Base-by-base conservation (phyloP, 2,113 vertebrate genomes). In the Calyptomena viridis region DNA sequence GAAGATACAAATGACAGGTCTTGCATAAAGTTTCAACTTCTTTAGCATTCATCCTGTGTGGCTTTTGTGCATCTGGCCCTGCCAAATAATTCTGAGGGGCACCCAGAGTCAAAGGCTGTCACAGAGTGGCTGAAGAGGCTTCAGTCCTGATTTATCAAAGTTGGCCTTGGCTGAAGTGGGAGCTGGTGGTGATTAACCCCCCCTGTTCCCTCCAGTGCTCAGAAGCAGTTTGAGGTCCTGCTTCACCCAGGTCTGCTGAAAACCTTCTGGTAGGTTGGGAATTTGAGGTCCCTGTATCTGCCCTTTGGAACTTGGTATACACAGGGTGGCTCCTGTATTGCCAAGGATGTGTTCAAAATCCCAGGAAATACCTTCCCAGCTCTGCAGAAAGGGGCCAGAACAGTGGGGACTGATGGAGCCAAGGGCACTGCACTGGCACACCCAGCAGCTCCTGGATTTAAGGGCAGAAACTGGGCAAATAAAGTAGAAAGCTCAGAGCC, bases 131-230 rank as follows among this genome's bases (percentile, higher is more conserved):
- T 31, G 12, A 37, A 42, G 69, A 64, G 60, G 23, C 17, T 25
- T 25, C 22, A 19, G 27, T 11, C 24, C 11, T 19, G 33, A 8
- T 11, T 55, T 42, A 13, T 0, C 3, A 79, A 71, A 64, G 7
- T 22, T 19, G 30, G 37, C 20, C 47, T 52, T 33, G 30, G 67
- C 62, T 47, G 42, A 39, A 10, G 35, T 52, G 50, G 35, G 62
- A 52, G 35, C 17, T 0, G 12, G 11, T 64, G 55, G 46, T 24
- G 37, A 10, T 69, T 30, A 35, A 3, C 39, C 39, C n/a, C 1
- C 3, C 14, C 47, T 33, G 16, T 30, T 59, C 58, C 35, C 35
- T 31, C 37, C 24, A 39, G 49, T 16, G 35, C 35, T 6, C 44
- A 59, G 78, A n/a, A 68, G 60, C 59, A 42, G 23, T 37, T 3